Evolutionary conservation across 2,113 vertebrate species (phyloP).

Genomic region (Seriola aureovittata): DNA sequence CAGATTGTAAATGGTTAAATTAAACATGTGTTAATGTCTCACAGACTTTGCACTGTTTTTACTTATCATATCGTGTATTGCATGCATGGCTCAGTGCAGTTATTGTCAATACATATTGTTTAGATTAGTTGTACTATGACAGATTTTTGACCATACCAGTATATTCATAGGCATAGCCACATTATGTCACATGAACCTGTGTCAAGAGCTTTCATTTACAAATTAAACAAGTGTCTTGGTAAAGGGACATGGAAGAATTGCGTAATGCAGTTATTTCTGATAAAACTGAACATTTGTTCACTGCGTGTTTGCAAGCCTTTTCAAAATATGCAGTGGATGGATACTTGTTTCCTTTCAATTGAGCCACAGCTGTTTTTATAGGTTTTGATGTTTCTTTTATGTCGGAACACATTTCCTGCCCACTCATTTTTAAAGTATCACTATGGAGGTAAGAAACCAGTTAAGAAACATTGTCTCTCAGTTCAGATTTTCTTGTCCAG

Average conservation of each 20-base stretch:
- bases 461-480: too few relatives aligned
- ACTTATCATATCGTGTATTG: background rate
- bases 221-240: background rate
- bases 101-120: background rate
- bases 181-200: background rate
- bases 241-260: background rate
- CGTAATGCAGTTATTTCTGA: background rate
- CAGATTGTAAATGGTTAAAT: slow-evolving; percentile 78
- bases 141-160: too few relatives aligned
- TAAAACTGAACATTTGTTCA: background rate
- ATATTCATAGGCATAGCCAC: background rate
- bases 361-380: background rate
- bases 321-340: too few relatives aligned
- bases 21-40: slow-evolving; percentile 70
- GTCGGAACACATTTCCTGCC: too few relatives aligned
- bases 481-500: too few relatives aligned
- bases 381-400: background rate
- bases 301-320: background rate
- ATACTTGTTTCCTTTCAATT: background rate
- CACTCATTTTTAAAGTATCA: too few relatives aligned
- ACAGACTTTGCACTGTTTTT: slow-evolving; percentile 9
- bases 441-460: too few relatives aligned
- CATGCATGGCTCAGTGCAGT: background rate
- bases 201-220: background rate
- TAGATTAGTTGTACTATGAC: too few relatives aligned